Evolutionary conservation across 2,888 invertebrate species (phyloP), one percentile per base, ranked within the genome.

Genomic region (Troglohyphantes excavatus): DNA sequence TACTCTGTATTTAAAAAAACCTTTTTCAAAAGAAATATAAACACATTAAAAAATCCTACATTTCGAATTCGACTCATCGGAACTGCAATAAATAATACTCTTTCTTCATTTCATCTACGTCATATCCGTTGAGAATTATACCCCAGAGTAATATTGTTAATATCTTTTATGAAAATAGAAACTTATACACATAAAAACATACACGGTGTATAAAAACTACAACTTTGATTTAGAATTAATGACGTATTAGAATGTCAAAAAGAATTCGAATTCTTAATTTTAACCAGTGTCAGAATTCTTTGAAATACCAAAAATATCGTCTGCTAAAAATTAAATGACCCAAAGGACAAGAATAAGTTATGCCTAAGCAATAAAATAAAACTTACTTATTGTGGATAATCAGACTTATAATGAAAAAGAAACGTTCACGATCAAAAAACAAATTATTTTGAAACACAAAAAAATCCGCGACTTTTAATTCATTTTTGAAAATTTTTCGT

Each of bases 321-420:
- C 68, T 29, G 33, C 17, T 27, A 43, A 39, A 72, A 83, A 83
- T 65, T 83, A 83, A 83, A 83, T 83, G 43, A 70, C 26, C 29
- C 43, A 13, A 23, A 26, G 26, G 23, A 27, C 33, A 61, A 13
- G 65, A 70, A 81, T 46, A 68, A 68, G 26, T 81, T 46, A 68
- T 68, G 46, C 26, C 61, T 43, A 39, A 59, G 27, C 39, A 70
- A 82, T 21, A 59, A 65, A 46, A 59, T 17, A 59, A 63, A 83
- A 46, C 26, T 39, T 53, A 0, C n/a, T n/a, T 83, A 73, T 83
- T 39, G 21, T 11, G 83, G 83, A 73, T 83, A 83, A 73, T 73
- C 73, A 73, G 83, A 65, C 39, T 67, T 63, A 73, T 63, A 83
- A 73, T 72, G 73, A 73, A 83, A 83, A 83, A 61, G 63, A 83